phyloP scores from a whole-genome alignment of 2,113 vertebrate species.

The Morphnarchus princeps region DNA sequence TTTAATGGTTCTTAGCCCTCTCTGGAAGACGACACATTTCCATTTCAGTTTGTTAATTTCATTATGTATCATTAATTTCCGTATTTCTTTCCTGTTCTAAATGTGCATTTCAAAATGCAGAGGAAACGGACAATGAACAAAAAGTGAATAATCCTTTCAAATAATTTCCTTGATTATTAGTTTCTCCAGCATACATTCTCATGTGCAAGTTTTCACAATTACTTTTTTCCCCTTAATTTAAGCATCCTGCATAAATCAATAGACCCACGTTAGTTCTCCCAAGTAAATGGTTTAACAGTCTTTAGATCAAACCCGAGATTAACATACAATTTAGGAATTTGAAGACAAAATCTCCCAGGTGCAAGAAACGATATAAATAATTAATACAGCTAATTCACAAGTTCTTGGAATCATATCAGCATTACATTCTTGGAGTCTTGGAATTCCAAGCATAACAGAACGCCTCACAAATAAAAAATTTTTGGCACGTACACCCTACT shows the following conservation, averaged over 20 bases:
- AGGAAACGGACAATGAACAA: not conserved
- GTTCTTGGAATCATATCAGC: not conserved
- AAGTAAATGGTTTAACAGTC: not conserved
- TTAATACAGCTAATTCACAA: not conserved
- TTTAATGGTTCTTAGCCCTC: not conserved
- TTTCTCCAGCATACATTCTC: not conserved
- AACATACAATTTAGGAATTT: not conserved
- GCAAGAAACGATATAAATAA: not conserved
- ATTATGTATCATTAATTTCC: not conserved
- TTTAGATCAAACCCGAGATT: not conserved
- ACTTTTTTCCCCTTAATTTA: not conserved
- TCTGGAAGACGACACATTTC: not conserved
- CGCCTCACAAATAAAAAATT: not conserved
- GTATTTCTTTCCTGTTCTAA: not conserved
- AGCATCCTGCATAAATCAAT: not conserved
- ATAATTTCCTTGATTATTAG: not conserved
- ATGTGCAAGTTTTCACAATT: not conserved
- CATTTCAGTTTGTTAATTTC: not conserved
- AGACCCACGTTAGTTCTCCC: not conserved
- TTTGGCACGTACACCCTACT: not conserved
- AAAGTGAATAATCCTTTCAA: not conserved
- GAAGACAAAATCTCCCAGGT: not conserved
- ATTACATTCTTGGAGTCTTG: not conserved
- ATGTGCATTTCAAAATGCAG: not conserved
- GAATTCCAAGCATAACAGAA: slow-evolving; percentile 26